Conservation (phyloP, 2,888 invertebrate genomes). For the Macroteleia sp. region DNA sequence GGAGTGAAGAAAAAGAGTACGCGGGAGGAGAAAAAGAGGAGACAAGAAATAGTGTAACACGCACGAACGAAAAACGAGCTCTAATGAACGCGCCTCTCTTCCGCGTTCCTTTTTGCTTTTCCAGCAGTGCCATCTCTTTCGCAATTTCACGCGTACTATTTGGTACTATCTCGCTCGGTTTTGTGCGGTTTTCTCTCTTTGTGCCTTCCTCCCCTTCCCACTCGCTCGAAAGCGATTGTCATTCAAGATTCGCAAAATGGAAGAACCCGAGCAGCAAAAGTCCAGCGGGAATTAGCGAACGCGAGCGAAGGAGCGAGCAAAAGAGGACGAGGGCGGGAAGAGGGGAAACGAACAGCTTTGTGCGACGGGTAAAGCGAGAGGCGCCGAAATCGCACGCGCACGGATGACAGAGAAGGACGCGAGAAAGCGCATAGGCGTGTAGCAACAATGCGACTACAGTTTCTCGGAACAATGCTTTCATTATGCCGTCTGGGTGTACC, state of each 20-base stretch:
- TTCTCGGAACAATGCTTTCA: constrained; percentile 82
- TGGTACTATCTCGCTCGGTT: constrained; percentile 21
- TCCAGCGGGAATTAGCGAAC: constrained; percentile 68
- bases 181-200: constrained; percentile 31
- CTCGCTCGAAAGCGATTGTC: constrained; percentile 43
- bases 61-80: constrained; percentile 35
- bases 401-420: constrained; percentile 49
- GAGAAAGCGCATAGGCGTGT: constrained; percentile 70
- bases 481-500: constrained; percentile 77
- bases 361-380: constrained; percentile 63
- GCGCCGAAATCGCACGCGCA: constrained; percentile 27
- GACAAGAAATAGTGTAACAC: no score
- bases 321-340: constrained; percentile 34
- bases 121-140: constrained; percentile 21
- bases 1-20: no score
- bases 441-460: constrained; percentile 81
- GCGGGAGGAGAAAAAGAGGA: no score
- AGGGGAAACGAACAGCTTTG: constrained; percentile 27
- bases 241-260: constrained; percentile 58
- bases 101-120: constrained; percentile 22
- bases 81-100: constrained; percentile 46
- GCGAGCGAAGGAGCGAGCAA: constrained; percentile 54
- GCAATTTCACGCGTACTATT: constrained; percentile 47
- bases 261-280: constrained; percentile 63
- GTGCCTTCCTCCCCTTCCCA: constrained; percentile 6